Evolutionary conservation across 2,113 vertebrate genomes (phyloP), one percentile per base, ranked within the genome.

Genomic region (Chloroceryle aenea): DNA sequence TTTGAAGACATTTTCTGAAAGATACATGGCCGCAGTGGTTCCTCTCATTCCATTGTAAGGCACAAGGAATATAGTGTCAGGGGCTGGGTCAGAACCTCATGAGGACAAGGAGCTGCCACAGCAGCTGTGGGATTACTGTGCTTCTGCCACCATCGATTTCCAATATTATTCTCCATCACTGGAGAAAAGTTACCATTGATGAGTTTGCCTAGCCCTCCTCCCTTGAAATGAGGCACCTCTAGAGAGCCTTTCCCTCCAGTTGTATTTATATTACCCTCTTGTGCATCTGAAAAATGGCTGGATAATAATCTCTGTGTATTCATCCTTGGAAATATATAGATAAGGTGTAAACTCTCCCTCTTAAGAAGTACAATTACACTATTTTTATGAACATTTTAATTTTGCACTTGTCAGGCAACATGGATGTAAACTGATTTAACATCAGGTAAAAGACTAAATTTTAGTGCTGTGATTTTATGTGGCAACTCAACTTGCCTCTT

Each of bases 81-180:
- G 26, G 50, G 2, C 27, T 66, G 29, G 29, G 8, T 43, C 29
- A 27, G 3, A 58, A 14, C 7, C 32, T 55, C 3, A 3, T 0
- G 5, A 75, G 16, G 43, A 48, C 74, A 36, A 85, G 47, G 47
- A 9, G 9, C 10, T 67, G 56, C 45, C 1, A 2, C 36, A 48
- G 62, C 27, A 68, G 45, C 42, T 82, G 29, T 53, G 55, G 50
- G 23, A 50, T 53, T 68, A 2, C 19, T 55, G 12, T 50, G 21
- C 29, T 83, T 50, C 26, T 87, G 58, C 34, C n/a, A 18, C 66
- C 12, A 21, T 26, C 1, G 3, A 27, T 43, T 69, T 29, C 38
- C 22, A 14, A 12, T 50, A 7, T n/a, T n/a, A 23, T 64, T 73
- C 27, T 45, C 30, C 10, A 4, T 48, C 34, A 9, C 0, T 59